These are phyloP conservation scores for Aplysina aerophoba DNA, from an alignment of 37 sponge, comb jelly and placozoan genomes.

Conservation along the genomic window DNA sequence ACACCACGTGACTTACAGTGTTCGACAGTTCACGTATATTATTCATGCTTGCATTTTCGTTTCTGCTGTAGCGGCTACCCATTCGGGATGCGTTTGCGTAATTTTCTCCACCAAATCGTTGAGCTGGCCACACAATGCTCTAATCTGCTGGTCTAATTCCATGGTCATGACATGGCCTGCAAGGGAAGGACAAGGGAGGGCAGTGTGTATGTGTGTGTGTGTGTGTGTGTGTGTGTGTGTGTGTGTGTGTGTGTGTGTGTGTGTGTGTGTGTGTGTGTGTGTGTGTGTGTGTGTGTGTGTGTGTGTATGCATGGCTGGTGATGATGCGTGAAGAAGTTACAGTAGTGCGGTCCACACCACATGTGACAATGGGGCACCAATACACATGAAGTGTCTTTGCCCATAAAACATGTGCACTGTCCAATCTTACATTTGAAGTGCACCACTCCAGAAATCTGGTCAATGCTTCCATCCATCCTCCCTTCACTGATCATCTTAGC, in stretches of 20 bases:
- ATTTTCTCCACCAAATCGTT: constrained; percentile 87
- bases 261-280: constrained; percentile 2
- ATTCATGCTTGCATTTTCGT: constrained; percentile 52
- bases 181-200: background rate
- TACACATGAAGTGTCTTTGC: background rate
- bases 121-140: constrained; percentile 77
- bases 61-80: constrained; percentile 50
- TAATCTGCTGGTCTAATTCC: constrained; percentile 81
- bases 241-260: constrained; percentile 27
- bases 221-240: constrained; percentile 29
- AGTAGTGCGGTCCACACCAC: background rate
- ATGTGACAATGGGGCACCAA: background rate
- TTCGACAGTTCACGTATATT: background rate
- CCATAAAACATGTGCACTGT: background rate
- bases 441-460: constrained; percentile 88
- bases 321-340: background rate
- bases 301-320: constrained; percentile 9
- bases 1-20: background rate
- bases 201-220: background rate
- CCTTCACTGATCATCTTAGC: constrained; percentile 94
- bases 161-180: background rate
- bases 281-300: constrained; percentile 22
- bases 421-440: constrained; percentile 68
- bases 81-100: constrained; percentile 43
- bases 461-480: constrained; percentile 91